Evolutionary conservation across 2,888 invertebrate species (phyloP).

Genomic region (Amphiduros pacificus): DNA sequence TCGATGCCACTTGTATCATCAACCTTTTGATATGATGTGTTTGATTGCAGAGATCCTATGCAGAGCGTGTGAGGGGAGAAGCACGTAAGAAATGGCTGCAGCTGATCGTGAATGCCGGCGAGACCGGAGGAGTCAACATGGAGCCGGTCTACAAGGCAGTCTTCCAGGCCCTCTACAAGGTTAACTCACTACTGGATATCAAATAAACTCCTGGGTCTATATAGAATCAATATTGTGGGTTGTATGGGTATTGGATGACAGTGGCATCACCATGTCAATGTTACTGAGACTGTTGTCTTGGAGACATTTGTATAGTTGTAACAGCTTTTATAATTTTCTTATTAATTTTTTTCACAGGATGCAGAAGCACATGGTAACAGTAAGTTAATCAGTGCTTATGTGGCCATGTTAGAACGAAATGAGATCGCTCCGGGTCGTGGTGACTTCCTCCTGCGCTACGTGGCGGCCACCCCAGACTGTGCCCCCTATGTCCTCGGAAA

Average conservation of each 20-base stretch:
- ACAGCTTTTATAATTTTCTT: background rate
- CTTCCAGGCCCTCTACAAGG: constrained; percentile 57
- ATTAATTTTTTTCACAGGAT: constrained; percentile 41
- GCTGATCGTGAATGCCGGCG: constrained; percentile 51
- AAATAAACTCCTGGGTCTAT: too few relatives aligned
- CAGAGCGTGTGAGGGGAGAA: constrained; percentile 55
- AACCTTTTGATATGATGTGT: too few relatives aligned
- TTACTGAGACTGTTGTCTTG: background rate
- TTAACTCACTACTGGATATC: too few relatives aligned
- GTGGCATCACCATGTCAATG: too few relatives aligned
- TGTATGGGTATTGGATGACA: too few relatives aligned
- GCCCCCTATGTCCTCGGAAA: constrained; percentile 53
- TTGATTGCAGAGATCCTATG: constrained; percentile 47
- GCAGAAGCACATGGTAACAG: constrained; percentile 56
- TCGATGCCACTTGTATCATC: background rate
- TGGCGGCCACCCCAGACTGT: constrained; percentile 55
- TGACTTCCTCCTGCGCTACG: constrained; percentile 49
- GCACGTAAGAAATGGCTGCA: constrained; percentile 59
- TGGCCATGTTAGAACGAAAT: constrained; percentile 55
- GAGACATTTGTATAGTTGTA: background rate
- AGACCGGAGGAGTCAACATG: constrained; percentile 52
- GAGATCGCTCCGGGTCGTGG: constrained; percentile 39
- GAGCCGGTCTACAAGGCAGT: constrained; percentile 56
- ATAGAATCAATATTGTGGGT: too few relatives aligned
- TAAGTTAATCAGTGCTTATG: constrained; percentile 53